Base-by-base conservation (phyloP, 2,797 vertebrate species). In the Balearica regulorum region DNA sequence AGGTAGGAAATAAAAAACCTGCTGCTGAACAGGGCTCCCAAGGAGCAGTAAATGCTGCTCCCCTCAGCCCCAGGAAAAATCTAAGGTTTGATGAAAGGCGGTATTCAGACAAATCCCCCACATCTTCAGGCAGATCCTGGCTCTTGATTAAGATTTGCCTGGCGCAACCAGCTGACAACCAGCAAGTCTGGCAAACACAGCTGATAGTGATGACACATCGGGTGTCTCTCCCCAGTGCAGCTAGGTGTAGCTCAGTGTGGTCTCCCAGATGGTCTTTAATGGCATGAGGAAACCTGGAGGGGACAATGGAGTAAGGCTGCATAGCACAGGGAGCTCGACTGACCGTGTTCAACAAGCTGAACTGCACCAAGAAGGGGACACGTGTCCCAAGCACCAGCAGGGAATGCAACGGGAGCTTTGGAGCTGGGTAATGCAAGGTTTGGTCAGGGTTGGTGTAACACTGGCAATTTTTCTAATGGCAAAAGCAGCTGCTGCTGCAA, bases 61-160 rank as follows among this genome's bases (percentile, higher is more conserved):
- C 71, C 25, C 20, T n/a, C 6, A 83, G 51, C 28, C 28, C 39
- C 41, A 86, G 73, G 37, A 69, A 69, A 86, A 4, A 16, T 12
- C 70, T 79, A 70, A 66, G 31, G 37, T 90, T 43, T 83, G 83
- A 86, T 49, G 55, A 87, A 79, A 91, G 76, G 66, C 1, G 0
- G 16, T 44, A 65, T 83, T 93, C 46, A 88, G 79, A 91, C 13
- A 90, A 83, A 83, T 49, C 26, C 49, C 35, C 21, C 69, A 60
- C n/a, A 78, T 62, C 87, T 81, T 83, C 83, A 90, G 71, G 75
- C 37, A 85, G 91, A 93, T 91, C 46, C 64, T 71, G 81, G 81
- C 72, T 93, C 53, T 53, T n/a, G 69, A 51, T 62, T 66, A 89
- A 93, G 78, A 75, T 75, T 41, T 65, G 44, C 94, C 64, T 93